These are phyloP conservation scores for Myripristis murdjan DNA, from an alignment of 2,797 vertebrate genomes.

Conservation along the genomic window DNA sequence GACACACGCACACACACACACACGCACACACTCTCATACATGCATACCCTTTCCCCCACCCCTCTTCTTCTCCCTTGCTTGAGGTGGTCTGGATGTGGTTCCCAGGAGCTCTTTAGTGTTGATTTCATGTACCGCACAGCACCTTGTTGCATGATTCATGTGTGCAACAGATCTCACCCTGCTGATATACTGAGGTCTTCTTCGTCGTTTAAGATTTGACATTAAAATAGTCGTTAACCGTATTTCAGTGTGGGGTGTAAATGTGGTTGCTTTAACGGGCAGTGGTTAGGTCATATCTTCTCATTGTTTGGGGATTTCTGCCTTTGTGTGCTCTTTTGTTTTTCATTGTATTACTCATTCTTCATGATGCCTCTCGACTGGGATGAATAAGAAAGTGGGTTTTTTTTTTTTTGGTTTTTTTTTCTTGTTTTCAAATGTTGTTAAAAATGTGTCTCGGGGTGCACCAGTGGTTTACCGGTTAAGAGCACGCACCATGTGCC, in stretches of 20 bases:
- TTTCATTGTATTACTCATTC: no score
- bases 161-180: background rate
- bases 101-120: constrained; percentile 55
- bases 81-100: constrained; percentile 52
- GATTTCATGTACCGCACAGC: constrained; percentile 14
- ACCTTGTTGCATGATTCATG: constrained; percentile 9
- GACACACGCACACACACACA: no score
- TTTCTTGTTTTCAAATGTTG: no score
- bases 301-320: no score
- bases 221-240: background rate
- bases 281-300: background rate
- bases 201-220: background rate
- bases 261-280: background rate
- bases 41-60: constrained; percentile 7
- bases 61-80: constrained; percentile 51
- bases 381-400: no score
- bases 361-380: no score
- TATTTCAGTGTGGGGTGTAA: background rate
- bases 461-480: no score
- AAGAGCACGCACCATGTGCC: no score
- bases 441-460: no score
- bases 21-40: no score
- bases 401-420: no score
- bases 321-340: no score
- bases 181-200: background rate